phyloP scores from a whole-genome alignment of 2,797 vertebrate genomes.

The Halcyon smyrnensis region DNA sequence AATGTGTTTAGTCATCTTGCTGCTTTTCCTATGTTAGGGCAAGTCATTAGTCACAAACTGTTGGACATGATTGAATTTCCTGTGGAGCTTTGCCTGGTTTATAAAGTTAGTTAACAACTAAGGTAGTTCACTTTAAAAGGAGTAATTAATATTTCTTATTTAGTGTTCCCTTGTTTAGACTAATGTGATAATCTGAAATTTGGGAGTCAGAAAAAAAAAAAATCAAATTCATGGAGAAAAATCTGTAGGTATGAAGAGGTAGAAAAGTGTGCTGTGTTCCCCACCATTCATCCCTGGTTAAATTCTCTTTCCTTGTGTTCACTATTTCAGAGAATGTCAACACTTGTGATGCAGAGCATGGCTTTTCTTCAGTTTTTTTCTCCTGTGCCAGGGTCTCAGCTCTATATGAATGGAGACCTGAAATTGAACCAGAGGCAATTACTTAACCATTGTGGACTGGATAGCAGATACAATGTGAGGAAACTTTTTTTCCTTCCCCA shows the following conservation, averaged over 20 bases:
- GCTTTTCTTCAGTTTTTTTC: constrained; percentile 89
- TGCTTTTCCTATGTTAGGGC: background rate
- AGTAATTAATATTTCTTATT: background rate
- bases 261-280: background rate
- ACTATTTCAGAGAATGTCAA: constrained; percentile 89
- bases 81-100: background rate
- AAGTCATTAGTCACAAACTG: background rate
- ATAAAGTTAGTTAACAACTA: background rate
- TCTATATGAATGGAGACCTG: constrained; percentile 90
- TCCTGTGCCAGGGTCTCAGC: constrained; percentile 85
- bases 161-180: background rate
- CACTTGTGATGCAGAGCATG: constrained; percentile 93
- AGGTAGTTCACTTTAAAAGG: background rate
- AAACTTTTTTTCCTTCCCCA: background rate
- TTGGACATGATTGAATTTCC: background rate
- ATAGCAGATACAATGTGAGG: constrained; percentile 90
- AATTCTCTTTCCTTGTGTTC: background rate
- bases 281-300: background rate
- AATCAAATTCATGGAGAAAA: background rate
- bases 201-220: background rate
- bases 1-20: background rate
- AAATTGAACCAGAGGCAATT: constrained; percentile 88
- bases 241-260: background rate
- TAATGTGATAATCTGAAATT: background rate
- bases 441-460: constrained; percentile 85